Evolutionary conservation across 2,797 vertebrate species (phyloP).

Genomic region (Esox lucius): DNA sequence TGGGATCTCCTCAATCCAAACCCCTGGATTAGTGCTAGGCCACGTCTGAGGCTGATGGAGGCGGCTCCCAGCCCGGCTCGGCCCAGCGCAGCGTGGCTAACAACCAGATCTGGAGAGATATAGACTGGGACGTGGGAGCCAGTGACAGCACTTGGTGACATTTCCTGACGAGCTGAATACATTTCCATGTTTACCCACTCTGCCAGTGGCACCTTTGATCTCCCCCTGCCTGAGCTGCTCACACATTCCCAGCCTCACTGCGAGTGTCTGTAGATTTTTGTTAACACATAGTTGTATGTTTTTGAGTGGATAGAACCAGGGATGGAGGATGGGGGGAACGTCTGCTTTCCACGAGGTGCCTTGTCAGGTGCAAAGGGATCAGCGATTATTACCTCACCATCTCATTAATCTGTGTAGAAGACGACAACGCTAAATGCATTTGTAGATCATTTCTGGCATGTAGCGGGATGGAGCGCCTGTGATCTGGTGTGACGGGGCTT

Average conservation of each 20-base stretch:
- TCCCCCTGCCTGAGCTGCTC: slow-evolving; percentile 41
- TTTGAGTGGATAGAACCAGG: slow-evolving; percentile 27
- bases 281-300: slow-evolving; percentile 37
- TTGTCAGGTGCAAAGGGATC: slow-evolving; percentile 60
- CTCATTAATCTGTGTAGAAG: slow-evolving; percentile 52
- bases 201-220: slow-evolving; percentile 66
- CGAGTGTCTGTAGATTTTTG: slow-evolving; percentile 44
- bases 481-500: slow-evolving; percentile 51
- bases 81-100: slow-evolving; percentile 31
- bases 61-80: slow-evolving; percentile 20
- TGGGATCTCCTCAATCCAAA: slow-evolving; percentile 2
- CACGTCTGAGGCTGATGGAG: slow-evolving; percentile 3
- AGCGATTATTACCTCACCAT: slow-evolving; percentile 49
- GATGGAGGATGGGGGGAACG: background rate
- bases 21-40: slow-evolving; percentile 11
- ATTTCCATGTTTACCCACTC: slow-evolving; percentile 60
- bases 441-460: slow-evolving; percentile 57
- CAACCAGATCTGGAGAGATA: slow-evolving; percentile 54
- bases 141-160: slow-evolving; percentile 52
- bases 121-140: slow-evolving; percentile 52
- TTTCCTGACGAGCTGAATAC: slow-evolving; percentile 64
- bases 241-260: slow-evolving; percentile 48
- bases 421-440: slow-evolving; percentile 55
- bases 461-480: slow-evolving; percentile 55
- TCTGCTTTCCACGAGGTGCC: slow-evolving; percentile 40